Percentiles rank a stretch among this genome's conserved stretches.
Evolutionary conservation across 2,113 vertebrate genomes (phyloP).

Genomic region (Passer montanus): DNA sequence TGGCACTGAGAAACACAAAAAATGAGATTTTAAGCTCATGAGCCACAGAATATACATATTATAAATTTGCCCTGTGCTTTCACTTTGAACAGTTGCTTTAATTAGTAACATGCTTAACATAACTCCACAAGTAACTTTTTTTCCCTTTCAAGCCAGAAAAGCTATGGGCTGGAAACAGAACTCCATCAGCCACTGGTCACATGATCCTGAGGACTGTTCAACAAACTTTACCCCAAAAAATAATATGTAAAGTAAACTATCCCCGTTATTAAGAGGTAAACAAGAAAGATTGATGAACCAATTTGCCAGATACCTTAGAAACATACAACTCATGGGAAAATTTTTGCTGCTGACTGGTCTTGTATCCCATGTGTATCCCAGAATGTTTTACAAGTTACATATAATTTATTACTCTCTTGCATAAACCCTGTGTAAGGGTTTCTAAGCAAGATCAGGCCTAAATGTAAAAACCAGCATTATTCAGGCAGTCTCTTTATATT

Average conservation of each 20-base stretch:
- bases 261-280: neutral
- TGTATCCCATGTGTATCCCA: neutral
- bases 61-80: neutral
- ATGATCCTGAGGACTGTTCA: neutral
- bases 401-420: constrained; percentile 32
- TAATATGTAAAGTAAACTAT: constrained; percentile 18
- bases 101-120: neutral
- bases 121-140: neutral
- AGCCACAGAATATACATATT: neutral
- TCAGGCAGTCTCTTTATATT: neutral
- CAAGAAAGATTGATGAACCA: constrained; percentile 35
- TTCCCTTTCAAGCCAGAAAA: neutral
- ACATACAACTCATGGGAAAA: neutral
- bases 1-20: neutral
- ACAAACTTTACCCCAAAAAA: neutral
- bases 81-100: neutral
- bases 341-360: neutral
- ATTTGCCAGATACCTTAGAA: constrained; percentile 28
- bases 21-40: neutral
- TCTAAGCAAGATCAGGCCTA: constrained; percentile 4
- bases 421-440: neutral
- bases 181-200: neutral
- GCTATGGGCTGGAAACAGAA: neutral
- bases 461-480: constrained; percentile 20
- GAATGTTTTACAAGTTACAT: constrained; percentile 47